Evolutionary conservation across 1,140 invertebrate genomes (phyloP), one percentile per base, ranked within the genome.

Genomic region (Archivesica marissinica): DNA sequence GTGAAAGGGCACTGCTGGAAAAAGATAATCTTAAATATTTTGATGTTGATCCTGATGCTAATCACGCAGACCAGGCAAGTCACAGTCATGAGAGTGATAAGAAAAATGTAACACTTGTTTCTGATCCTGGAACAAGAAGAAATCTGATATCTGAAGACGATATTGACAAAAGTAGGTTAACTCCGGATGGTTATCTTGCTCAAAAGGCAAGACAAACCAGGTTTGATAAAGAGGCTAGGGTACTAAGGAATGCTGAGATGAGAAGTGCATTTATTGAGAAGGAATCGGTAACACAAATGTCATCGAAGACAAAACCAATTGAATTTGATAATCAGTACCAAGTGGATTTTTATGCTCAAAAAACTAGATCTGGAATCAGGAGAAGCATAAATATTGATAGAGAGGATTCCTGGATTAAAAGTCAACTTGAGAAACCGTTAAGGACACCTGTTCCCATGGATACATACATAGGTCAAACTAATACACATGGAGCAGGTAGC

Each of bases 321-420:
- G 44, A 66, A 33, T 66, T 38, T 79, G 76, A 79, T 23, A 79
- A 79, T 47, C 76, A 79, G 23, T 79, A 79, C 28, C 76, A 79
- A 30, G 54, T 79, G 17, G 76, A 79, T 52, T 79, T 64, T 47
- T 79, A 79, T 66, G 76, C 76, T 64, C 76, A 79, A 47, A 79
- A 66, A 33, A 61, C 76, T 33, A 79, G 76, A 56, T 79, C 76
- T 47, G 76, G 66, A 47, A 79, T 79, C 25, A 79, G 76, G 50
- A 7, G 9, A 17, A 9, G 4, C 23, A 44, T 41, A 30, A 79
- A 56, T 41, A 28, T 82, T 38, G 80, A 82, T 15, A 72, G 68
- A 74, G 80, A 82, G 47, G 80, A 82, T 33, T 82, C 80, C 28
- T 82, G 80, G 80, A 82, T 82, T 44, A 72, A 61, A 59, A 23